A percentile compares a stretch with the other conserved stretches of the same genome.
Evolutionary conservation across 2,113 vertebrate species (phyloP).

Genomic region (Chaetodon auriga): DNA sequence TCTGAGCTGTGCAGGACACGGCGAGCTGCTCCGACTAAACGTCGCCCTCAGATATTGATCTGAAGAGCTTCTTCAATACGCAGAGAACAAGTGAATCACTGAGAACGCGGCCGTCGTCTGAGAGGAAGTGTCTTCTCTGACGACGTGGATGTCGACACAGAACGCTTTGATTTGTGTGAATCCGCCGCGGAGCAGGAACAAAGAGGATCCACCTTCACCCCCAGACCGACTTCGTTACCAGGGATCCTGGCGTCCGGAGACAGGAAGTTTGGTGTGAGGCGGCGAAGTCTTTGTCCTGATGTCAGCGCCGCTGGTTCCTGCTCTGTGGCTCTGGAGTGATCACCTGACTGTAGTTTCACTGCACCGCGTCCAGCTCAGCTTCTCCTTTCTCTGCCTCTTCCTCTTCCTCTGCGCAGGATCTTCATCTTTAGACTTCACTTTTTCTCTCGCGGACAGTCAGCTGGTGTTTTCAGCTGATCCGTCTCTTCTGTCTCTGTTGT

Average conservation of each 20-base stretch:
- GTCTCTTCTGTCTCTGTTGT: no score
- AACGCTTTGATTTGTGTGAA: not conserved
- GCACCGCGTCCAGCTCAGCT: not conserved
- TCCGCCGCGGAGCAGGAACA: no score
- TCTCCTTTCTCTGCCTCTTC: slow-evolving; percentile 37
- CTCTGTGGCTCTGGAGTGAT: not conserved
- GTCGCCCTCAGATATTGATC: no score
- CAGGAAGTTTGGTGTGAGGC: no score
- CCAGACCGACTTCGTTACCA: no score
- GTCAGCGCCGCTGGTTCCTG: not conserved
- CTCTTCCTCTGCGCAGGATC: slow-evolving; percentile 2
- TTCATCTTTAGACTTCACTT: not conserved
- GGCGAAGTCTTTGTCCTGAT: not conserved
- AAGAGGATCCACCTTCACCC: no score
- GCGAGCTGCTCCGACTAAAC: no score
- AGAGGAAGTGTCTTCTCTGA: not conserved
- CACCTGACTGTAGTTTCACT: slow-evolving; percentile 28
- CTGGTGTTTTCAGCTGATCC: not conserved
- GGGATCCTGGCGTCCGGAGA: no score
- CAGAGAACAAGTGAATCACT: no score
- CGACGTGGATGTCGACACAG: not conserved
- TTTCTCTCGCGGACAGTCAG: not conserved
- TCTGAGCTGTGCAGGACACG: no score
- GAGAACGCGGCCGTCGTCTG: no score
- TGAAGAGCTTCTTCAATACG: no score